Conservation (phyloP, 92 coral and sea anemone species). For the Paramuricea clavata region DNA sequence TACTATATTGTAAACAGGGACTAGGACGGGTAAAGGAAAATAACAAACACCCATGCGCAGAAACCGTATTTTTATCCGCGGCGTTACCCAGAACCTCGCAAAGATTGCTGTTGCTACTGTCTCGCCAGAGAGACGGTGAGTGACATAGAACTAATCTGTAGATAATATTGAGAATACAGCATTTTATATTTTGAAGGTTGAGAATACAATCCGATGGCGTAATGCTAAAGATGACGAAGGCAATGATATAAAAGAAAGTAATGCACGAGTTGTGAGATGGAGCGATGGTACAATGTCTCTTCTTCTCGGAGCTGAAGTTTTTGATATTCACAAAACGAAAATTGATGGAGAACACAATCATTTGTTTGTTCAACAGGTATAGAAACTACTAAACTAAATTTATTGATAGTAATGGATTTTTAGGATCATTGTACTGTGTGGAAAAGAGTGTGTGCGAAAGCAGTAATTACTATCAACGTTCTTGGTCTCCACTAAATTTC, state of each 20-base stretch:
- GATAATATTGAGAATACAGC: background rate
- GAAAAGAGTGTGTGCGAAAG: too few species aligned
- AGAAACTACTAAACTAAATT: background rate
- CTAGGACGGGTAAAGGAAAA: too few species aligned
- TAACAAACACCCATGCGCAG: too few species aligned
- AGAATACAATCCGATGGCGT: conserved; percentile 96
- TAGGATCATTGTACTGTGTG: too few species aligned
- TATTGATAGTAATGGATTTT: too few species aligned
- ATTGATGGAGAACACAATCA: conserved; percentile 97
- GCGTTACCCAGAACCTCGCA: too few species aligned
- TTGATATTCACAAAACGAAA: conserved; percentile 95
- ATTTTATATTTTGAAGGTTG: conserved; percentile 70
- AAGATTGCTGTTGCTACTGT: too few species aligned
- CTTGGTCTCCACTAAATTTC: too few species aligned
- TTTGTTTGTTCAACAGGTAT: conserved; percentile 97
- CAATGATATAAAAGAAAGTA: conserved; percentile 93
- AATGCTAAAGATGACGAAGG: conserved; percentile 88
- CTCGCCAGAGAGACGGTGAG: too few species aligned
- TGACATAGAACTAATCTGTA: background rate
- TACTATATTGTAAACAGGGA: too few species aligned
- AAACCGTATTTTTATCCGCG: too few species aligned
- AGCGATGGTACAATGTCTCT: conserved; percentile 96
- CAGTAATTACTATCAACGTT: too few species aligned
- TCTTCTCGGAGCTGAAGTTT: conserved; percentile 92
- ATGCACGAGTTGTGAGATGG: conserved; percentile 97